Evolutionary conservation across 2,113 vertebrate genomes (phyloP).

Genomic region (Morone chrysops): DNA sequence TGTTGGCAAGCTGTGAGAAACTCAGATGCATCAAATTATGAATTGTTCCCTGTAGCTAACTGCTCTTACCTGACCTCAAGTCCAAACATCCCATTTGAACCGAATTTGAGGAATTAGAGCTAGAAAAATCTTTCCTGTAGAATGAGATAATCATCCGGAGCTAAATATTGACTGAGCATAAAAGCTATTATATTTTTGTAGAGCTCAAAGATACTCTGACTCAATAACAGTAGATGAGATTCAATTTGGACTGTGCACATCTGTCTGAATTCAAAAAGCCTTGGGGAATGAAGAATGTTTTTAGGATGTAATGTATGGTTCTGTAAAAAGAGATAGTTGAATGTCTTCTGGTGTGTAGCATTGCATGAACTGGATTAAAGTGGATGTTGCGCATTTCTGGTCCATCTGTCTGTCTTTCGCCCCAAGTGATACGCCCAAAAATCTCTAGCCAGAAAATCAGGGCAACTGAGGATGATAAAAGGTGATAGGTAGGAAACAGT

Average conservation of each 20-base stretch:
- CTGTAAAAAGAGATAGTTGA: conserved; percentile 17
- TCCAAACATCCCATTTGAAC: conserved; percentile 11
- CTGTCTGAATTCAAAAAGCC: conserved; percentile 31
- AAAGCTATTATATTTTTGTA: conserved; percentile 25
- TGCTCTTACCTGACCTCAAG: conserved; percentile 5
- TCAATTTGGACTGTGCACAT: conserved; percentile 36
- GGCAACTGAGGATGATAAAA: neutral
- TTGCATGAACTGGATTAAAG: conserved; percentile 17
- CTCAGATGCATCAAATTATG: neutral
- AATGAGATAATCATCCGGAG: no score
- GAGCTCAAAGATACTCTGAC: conserved; percentile 37
- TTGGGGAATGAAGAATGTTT: conserved; percentile 3
- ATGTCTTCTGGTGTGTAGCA: neutral
- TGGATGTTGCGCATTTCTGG: neutral
- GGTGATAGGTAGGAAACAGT: neutral
- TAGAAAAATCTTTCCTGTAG: neutral
- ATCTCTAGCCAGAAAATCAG: neutral
- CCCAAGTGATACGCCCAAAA: neutral
- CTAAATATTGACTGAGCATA: conserved; percentile 42
- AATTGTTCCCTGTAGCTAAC: neutral
- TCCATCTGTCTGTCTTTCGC: conserved; percentile 24
- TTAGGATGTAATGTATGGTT: neutral
- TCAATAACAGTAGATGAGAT: conserved; percentile 34
- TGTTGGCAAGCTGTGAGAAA: conserved; percentile 6
- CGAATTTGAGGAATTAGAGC: neutral